Conservation (phyloP, 2,888 invertebrate species). For the Calliscelio sp. region DNA sequence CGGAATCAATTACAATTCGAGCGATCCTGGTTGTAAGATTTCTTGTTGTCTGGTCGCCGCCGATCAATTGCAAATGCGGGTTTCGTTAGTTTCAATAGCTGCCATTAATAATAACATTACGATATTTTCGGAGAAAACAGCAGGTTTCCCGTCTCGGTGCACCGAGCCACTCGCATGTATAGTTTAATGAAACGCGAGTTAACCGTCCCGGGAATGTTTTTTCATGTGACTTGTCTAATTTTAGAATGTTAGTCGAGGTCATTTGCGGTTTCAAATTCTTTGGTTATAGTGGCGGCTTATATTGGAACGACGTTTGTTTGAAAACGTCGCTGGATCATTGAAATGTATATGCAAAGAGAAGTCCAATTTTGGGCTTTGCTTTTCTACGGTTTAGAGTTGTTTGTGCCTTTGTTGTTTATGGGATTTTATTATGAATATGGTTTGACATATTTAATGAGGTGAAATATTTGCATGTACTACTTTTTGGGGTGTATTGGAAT, state of each 20-base stretch:
- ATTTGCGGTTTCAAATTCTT: constrained; percentile 49
- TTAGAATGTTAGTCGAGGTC: constrained; percentile 57
- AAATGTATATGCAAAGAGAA: no score
- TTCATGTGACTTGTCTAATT: constrained; percentile 58
- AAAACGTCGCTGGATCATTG: no score
- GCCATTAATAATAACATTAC: constrained; percentile 9
- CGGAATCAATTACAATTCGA: constrained; percentile 25
- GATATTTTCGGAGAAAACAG: constrained; percentile 25
- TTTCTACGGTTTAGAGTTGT: no score
- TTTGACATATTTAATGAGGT: no score
- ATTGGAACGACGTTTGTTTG: no score
- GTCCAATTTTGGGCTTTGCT: no score
- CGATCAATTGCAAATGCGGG: constrained; percentile 19
- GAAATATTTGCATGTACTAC: no score
- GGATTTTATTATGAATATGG: no score
- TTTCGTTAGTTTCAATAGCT: no score
- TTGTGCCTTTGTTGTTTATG: no score
- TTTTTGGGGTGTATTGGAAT: no score
- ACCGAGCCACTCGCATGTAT: constrained; percentile 19
- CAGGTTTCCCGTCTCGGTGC: neutral
- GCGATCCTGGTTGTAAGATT: constrained; percentile 1
- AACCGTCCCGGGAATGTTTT: constrained; percentile 51
- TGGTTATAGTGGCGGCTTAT: no score
- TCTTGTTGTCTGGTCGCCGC: constrained; percentile 24
- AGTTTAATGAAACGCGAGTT: constrained; percentile 45